Evolutionary conservation across 2,113 vertebrate genomes (phyloP).

Genomic region (Acanthisitta chloris): DNA sequence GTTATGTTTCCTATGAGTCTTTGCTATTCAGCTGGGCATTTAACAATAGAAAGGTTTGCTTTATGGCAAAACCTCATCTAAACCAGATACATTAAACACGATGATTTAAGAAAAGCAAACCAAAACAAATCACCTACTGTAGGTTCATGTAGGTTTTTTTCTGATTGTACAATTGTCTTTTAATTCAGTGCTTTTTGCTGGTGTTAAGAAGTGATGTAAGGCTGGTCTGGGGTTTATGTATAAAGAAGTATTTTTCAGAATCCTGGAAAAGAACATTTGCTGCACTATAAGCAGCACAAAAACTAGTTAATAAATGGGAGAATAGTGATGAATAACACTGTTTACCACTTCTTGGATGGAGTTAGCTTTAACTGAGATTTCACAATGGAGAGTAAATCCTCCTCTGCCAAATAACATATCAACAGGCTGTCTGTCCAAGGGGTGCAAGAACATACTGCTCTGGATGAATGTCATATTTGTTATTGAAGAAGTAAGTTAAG

Average conservation of each 20-base stretch:
- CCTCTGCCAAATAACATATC: not conserved
- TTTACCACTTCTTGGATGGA: conserved; percentile 35
- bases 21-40: not conserved
- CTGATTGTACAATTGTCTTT: not conserved
- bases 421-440: not conserved
- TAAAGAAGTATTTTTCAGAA: not conserved
- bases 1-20: not conserved
- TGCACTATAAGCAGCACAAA: conserved; percentile 33
- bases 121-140: not conserved
- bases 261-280: conserved; percentile 1
- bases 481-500: not conserved
- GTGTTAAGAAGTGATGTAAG: not conserved
- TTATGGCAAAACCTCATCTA: not conserved
- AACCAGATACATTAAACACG: not conserved
- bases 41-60: not conserved
- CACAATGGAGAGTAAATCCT: conserved; percentile 1
- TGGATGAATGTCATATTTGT: not conserved
- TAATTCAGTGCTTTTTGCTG: not conserved
- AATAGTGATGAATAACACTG: conserved; percentile 26
- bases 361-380: conserved; percentile 33
- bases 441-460: not conserved
- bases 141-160: not conserved
- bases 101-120: not conserved
- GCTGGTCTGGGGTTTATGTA: not conserved
- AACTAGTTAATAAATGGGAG: conserved; percentile 11